These are phyloP conservation scores for Proteles cristata DNA, from an alignment of 2,113 vertebrate species.

Conservation along the genomic window DNA sequence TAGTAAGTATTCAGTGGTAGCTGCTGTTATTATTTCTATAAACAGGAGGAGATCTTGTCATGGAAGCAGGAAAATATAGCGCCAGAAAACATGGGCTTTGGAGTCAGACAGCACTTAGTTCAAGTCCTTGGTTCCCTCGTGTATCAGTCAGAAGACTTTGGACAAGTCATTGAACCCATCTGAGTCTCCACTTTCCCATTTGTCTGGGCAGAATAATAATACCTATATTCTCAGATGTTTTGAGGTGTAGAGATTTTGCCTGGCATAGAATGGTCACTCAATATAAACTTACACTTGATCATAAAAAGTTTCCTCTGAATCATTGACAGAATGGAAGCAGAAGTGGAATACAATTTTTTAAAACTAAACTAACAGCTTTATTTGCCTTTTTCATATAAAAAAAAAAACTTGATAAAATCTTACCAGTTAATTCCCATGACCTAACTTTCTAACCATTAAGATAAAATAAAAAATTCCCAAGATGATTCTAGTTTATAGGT, in stretches of 20 bases:
- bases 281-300: not conserved
- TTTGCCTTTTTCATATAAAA: not conserved
- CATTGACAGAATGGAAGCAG: constrained; percentile 1
- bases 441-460: constrained; percentile 10
- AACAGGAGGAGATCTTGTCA: not conserved
- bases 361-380: constrained; percentile 24
- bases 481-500: not conserved
- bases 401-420: not conserved
- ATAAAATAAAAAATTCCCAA: constrained; percentile 20
- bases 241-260: not conserved
- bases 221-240: not conserved
- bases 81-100: not conserved
- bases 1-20: not conserved
- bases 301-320: not conserved
- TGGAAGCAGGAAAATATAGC: not conserved
- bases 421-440: constrained; percentile 44
- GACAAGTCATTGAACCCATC: not conserved
- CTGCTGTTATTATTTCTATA: not conserved
- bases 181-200: not conserved
- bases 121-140: not conserved
- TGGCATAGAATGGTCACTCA: not conserved
- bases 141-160: not conserved
- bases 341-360: not conserved
- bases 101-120: not conserved
- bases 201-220: not conserved